Conservation (phyloP, 2,113 vertebrate species). For the Periophthalmus modestus region DNA sequence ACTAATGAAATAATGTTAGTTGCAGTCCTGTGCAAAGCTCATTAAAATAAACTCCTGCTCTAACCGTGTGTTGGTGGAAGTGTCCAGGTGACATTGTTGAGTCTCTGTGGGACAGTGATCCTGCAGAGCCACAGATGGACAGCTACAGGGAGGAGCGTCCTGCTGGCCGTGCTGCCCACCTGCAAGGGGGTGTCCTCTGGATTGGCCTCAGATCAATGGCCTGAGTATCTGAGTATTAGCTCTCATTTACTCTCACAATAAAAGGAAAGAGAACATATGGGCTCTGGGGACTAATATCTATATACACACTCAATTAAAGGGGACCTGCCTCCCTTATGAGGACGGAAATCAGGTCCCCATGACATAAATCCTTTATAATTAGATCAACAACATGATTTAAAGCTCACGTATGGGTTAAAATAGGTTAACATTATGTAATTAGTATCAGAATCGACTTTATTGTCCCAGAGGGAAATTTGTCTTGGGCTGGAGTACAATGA, state of each 20-base stretch:
- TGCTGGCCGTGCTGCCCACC: background rate
- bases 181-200: background rate
- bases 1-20: too few relatives aligned
- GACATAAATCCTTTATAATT: background rate
- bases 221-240: background rate
- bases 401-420: background rate
- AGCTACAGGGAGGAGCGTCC: background rate
- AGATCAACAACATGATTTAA: background rate
- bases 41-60: background rate
- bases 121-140: conserved; percentile 1
- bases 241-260: background rate
- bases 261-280: background rate
- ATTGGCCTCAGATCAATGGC: background rate
- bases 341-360: background rate
- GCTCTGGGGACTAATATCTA: too few relatives aligned
- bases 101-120: background rate
- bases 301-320: too few relatives aligned
- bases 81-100: background rate
- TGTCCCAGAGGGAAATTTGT: too few relatives aligned
- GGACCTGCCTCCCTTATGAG: too few relatives aligned
- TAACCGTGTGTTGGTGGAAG: background rate
- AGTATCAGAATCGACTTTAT: too few relatives aligned
- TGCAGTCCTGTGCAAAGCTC: too few relatives aligned
- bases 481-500: too few relatives aligned
- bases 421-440: too few relatives aligned